Percentiles rank a stretch among this genome's conserved stretches.
Conservation (phyloP, 2,113 vertebrate genomes). For the Dunckerocampus dactyliophorus region DNA sequence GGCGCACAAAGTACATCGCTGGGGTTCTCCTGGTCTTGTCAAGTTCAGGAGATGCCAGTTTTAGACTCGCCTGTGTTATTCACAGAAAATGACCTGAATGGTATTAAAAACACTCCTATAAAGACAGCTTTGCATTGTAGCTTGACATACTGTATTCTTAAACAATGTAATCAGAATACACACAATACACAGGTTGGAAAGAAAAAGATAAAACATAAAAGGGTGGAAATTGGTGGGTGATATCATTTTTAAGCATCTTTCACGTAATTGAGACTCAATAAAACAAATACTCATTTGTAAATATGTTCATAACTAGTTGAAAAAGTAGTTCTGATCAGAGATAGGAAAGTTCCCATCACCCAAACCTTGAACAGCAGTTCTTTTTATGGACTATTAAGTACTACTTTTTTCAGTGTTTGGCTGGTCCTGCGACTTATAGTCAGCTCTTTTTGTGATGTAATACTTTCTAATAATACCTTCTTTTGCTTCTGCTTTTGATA, state of each 20-base stretch:
- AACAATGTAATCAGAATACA: no score
- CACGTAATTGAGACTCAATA: neutral
- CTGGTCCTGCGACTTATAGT: no score
- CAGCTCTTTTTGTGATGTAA: no score
- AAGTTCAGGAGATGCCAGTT: constrained; percentile 14
- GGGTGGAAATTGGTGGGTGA: no score
- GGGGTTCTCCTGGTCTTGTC: neutral
- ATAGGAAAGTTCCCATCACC: neutral
- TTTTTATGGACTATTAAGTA: neutral
- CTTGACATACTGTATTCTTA: no score
- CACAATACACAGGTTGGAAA: no score
- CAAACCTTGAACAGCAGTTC: neutral
- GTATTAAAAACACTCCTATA: neutral
- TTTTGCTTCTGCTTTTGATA: no score
- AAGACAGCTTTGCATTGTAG: neutral
- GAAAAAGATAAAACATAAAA: no score
- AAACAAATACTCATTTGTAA: neutral
- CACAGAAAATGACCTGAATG: neutral
- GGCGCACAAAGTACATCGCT: constrained; percentile 11
- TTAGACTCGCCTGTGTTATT: neutral
- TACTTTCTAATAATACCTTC: no score
- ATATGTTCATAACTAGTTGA: neutral
- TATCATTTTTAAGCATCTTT: no score
- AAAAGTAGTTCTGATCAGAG: neutral
- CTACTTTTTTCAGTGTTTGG: neutral